Conservation (phyloP, 1,140 invertebrate genomes). For the Babylonia areolata region DNA sequence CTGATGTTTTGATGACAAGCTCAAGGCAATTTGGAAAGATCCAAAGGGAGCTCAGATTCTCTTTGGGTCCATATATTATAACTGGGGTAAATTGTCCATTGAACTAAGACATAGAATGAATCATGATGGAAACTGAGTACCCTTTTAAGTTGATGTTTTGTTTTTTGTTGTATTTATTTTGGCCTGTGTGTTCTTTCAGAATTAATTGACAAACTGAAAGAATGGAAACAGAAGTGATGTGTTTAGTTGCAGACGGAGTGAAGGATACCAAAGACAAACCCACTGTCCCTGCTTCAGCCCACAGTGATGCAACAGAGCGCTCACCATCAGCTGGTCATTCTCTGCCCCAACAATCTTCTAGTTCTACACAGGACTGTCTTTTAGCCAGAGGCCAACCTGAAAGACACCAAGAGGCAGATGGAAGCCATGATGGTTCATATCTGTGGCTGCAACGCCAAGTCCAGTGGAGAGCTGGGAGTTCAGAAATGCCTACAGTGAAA, state of each 20-base stretch:
- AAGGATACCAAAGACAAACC: neutral
- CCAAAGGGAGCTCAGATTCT: too few relatives aligned
- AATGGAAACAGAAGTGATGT: too few relatives aligned
- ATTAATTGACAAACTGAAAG: too few relatives aligned
- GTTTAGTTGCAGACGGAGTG: neutral
- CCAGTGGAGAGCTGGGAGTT: neutral
- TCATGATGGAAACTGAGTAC: too few relatives aligned
- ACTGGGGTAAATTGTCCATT: too few relatives aligned
- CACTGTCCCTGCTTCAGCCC: neutral
- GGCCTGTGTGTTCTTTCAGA: too few relatives aligned
- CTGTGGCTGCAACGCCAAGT: conserved; percentile 19
- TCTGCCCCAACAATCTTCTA: neutral
- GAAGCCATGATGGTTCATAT: conserved; percentile 34
- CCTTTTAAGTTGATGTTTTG: too few relatives aligned
- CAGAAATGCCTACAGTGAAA: neutral
- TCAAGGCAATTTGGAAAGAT: too few relatives aligned
- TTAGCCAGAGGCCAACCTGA: neutral
- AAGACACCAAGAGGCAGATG: neutral
- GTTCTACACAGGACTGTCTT: neutral
- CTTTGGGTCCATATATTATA: too few relatives aligned
- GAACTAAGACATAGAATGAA: too few relatives aligned
- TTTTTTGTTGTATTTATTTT: too few relatives aligned
- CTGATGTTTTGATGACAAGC: too few relatives aligned
- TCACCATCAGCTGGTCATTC: neutral
- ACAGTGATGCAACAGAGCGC: neutral